Evolutionary conservation across 30 jellyfish, hydroid and myxozoan species (phyloP), one percentile per base, ranked within the genome.

Genomic region (Turritopsis rubra): DNA sequence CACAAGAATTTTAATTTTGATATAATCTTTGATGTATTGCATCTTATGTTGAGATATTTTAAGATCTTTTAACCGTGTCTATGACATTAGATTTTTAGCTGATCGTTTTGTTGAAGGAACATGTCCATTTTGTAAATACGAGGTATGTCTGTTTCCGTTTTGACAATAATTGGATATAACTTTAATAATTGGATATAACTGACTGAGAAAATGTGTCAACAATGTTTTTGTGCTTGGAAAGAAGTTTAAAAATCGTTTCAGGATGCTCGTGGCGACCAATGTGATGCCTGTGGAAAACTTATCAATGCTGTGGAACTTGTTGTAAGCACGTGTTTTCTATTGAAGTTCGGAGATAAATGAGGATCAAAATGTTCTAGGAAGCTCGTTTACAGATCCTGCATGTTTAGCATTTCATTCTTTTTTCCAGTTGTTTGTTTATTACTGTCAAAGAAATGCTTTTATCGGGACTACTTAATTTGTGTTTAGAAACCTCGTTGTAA

Each of bases 211-310:
- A n/a, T n/a, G n/a, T n/a, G n/a, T n/a, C n/a, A n/a, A n/a, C n/a
- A n/a, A n/a, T n/a, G n/a, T n/a, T n/a, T n/a, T n/a, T n/a, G n/a
- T n/a, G n/a, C n/a, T n/a, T n/a, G n/a, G 60, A 41, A 41, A 41
- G 9, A 5, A 21, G 72, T 21, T 60, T 72, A 22, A 28, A 20
- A 29, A 68, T 88, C 20, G 28, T 52, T 85, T 85, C 72, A 91
- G 97, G 99, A 95, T 83, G 99, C 99, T 22, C 91, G 99, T 27
- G 99, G 99, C 24, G 99, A 95, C 72, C 99, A 95, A 70, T 95
- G 99, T 75, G 99, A 95, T 75, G 96, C 98, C 1, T 95, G 99
- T 89, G 99, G 99, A 52, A 95, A 91, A 71, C 95, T 95, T 0
- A 90, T 95, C 54, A 90, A 95, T 79, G 99, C 99, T 21, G 79